Evolutionary conservation across 2,113 vertebrate genomes (phyloP).

Genomic region (Stegastes partitus): DNA sequence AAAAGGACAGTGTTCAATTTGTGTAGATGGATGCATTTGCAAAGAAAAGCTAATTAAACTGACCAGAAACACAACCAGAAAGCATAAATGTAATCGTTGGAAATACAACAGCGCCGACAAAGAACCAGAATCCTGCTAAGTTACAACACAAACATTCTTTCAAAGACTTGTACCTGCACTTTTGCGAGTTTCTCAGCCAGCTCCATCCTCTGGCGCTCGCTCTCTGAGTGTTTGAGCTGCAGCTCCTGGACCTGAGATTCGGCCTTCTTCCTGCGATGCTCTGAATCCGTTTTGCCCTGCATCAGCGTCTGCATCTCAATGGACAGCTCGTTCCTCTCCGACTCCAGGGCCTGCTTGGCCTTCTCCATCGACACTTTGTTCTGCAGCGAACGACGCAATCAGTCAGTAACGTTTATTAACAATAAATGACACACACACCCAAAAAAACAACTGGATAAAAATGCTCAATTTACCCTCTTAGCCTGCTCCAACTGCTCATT

Average conservation of each 20-base stretch:
- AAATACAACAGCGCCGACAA: no score
- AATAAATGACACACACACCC: background rate
- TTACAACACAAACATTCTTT: background rate
- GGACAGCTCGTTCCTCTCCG: constrained; percentile 91
- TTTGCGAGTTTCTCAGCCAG: constrained; percentile 89
- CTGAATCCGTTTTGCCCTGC: constrained; percentile 93
- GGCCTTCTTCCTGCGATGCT: constrained; percentile 95
- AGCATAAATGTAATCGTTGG: no score
- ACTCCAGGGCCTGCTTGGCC: constrained; percentile 94
- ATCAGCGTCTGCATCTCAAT: constrained; percentile 93
- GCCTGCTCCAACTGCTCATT: constrained; percentile 97
- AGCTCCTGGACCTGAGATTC: constrained; percentile 93
- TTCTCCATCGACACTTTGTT: constrained; percentile 97
- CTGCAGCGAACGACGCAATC: constrained; percentile 69
- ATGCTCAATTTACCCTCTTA: constrained; percentile 87
- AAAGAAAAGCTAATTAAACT: no score
- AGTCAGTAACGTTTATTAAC: background rate
- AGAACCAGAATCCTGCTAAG: background rate
- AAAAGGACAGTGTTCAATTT: background rate
- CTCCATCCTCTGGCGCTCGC: constrained; percentile 89
- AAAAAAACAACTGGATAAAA: fast-evolving
- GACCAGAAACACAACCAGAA: no score
- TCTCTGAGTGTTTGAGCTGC: constrained; percentile 91
- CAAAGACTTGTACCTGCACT: constrained; percentile 87
- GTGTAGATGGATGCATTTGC: no score